These are phyloP conservation scores for Myrmecobius fasciatus DNA, from an alignment of 2,113 vertebrate species.

Conservation along the genomic window DNA sequence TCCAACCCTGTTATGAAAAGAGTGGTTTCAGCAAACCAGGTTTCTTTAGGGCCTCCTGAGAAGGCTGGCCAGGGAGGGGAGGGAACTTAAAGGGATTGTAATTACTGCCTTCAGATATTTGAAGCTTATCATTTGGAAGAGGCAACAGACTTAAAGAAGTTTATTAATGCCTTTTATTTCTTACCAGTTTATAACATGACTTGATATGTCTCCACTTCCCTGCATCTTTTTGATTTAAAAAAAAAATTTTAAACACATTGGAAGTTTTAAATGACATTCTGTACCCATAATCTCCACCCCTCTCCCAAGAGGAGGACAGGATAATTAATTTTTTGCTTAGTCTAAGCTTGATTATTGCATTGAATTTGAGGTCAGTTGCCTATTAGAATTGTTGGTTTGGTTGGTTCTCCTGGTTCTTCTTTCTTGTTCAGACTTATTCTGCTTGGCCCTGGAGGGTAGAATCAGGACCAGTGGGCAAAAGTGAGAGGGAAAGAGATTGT, in stretches of 20 bases:
- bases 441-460: background rate
- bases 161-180: no score
- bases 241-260: background rate
- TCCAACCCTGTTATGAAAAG: background rate
- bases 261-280: background rate
- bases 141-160: no score
- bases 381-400: background rate
- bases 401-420: background rate
- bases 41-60: no score
- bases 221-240: background rate
- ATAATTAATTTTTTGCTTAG: background rate
- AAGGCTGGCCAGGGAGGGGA: background rate
- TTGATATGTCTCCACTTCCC: background rate
- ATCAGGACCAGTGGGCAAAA: background rate
- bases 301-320: background rate
- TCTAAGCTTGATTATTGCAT: background rate
- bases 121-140: no score
- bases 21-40: background rate
- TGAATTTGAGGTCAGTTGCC: background rate
- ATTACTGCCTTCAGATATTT: no score
- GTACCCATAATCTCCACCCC: background rate
- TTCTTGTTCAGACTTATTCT: background rate
- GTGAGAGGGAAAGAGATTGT: background rate
- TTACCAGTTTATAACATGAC: background rate
- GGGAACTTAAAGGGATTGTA: no score